Evolutionary conservation across 2,888 invertebrate genomes (phyloP), one percentile per base, ranked within the genome.

Genomic region (Endomychus coccineus): DNA sequence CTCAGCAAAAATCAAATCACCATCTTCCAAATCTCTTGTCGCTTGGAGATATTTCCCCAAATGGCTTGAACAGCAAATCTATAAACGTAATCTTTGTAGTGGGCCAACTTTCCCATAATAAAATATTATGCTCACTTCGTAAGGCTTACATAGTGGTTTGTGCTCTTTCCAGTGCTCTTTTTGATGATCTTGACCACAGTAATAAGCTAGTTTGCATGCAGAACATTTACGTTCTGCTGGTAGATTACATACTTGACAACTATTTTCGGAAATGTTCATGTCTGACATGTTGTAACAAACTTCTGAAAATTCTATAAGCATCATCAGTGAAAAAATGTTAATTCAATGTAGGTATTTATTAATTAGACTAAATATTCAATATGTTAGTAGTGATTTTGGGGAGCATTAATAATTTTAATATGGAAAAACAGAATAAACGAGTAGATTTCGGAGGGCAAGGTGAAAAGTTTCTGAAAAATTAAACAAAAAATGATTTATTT

Each of bases 151-250:
- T 54, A 73, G 70, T 37, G 62, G 62, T 52, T 77, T 80, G 62
- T 84, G 84, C 7, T 73, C 71, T 42, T 75, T 71, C 83, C 83
- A 84, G 59, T 81, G 77, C 42, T 73, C 64, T 58, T 79, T 79
- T 55, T 84, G 83, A 53, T 84, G 83, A 3, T 77, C 77, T 49
- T 71, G 72, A 23, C 77, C 72, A 61, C 84, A 84, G 60, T 84
- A 85, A 54, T 72, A 78, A 1, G 78, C 77, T 7, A 71, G 65
- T 49, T 75, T 75, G 61, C 84, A 85, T 4, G 76, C 78, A 25
- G 77, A 75, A 49, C 84, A 85, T 38, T 75, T 73, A 44, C 78
- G 75, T 39, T 71, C 71, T 1, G 81, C 77, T 31, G 72, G 68
- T 44, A 71, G 67, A 37, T 72, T 55, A 52, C 78, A 78, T 33